These are phyloP conservation scores for Biston betularia DNA, from an alignment of 2,888 invertebrate species.

Conservation along the genomic window DNA sequence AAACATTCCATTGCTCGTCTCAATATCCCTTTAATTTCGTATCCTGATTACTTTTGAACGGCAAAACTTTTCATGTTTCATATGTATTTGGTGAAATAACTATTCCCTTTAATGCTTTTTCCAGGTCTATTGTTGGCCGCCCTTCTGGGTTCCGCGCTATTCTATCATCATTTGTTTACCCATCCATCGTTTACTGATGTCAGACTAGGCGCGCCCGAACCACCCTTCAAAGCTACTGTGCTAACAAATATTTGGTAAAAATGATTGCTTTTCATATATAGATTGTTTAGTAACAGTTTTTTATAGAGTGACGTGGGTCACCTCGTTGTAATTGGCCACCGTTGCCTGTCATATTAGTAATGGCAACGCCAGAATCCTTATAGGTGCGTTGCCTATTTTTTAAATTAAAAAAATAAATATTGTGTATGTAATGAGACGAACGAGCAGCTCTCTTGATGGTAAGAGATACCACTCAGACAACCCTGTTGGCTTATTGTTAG, in stretches of 20 bases:
- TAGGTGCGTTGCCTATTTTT: too few species aligned
- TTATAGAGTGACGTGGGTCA: background rate
- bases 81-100: constrained; percentile 33
- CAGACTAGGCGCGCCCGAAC: constrained; percentile 57
- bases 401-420: too few species aligned
- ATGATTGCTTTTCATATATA: constrained; percentile 46
- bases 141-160: constrained; percentile 46
- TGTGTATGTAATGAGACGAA: too few species aligned
- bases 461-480: too few species aligned
- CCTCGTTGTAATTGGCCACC: too few species aligned
- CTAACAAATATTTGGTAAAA: constrained; percentile 49
- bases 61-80: constrained; percentile 21
- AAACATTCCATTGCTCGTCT: too few species aligned
- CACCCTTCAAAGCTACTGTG: constrained; percentile 37
- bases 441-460: too few species aligned
- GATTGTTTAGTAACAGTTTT: constrained; percentile 1
- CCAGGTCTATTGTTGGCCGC: background rate
- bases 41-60: too few species aligned
- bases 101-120: constrained; percentile 1
- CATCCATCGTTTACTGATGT: constrained; percentile 69
- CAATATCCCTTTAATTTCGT: too few species aligned
- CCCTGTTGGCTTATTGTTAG: too few species aligned
- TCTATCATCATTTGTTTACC: constrained; percentile 72
- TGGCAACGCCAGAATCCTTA: too few species aligned
- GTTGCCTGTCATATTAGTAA: too few species aligned